These are phyloP conservation scores for Conger conger DNA, from an alignment of 2,113 vertebrate species.

Conservation along the genomic window DNA sequence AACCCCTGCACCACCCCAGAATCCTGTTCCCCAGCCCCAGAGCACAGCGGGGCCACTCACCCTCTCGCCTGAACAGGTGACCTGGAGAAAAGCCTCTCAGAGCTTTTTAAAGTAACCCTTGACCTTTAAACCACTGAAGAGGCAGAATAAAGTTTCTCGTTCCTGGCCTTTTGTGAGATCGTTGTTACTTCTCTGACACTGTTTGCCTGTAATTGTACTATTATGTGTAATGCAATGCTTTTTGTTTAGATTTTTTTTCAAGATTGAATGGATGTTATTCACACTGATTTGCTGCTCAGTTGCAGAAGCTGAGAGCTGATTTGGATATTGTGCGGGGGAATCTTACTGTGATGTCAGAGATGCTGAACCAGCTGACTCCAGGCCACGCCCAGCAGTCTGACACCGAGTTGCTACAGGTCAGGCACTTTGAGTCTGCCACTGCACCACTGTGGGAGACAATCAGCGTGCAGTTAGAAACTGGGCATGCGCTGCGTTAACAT, in stretches of 20 bases:
- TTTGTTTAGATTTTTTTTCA: neutral
- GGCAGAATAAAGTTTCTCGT: neutral
- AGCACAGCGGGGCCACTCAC: conserved; percentile 49
- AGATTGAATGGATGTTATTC: neutral
- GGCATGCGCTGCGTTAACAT: neutral
- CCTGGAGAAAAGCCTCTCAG: neutral
- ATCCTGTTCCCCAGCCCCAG: conserved; percentile 31
- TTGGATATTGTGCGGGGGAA: conserved; percentile 90
- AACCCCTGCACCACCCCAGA: conserved; percentile 35
- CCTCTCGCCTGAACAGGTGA: conserved; percentile 82
- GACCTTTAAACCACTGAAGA: neutral
- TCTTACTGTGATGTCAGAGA: conserved; percentile 89
- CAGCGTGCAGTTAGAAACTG: neutral
- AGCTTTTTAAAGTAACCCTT: neutral
- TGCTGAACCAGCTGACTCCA: conserved; percentile 85
- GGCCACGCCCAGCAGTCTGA: conserved; percentile 79
- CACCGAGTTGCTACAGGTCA: conserved; percentile 84
- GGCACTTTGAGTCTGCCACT: conserved; percentile 1
- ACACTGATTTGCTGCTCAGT: conserved; percentile 59
- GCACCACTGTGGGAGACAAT: neutral
- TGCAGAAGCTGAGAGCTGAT: conserved; percentile 82
- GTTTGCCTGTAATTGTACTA: neutral
- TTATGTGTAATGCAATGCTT: neutral
- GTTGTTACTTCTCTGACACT: neutral
- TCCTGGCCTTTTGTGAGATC: neutral